Conservation (phyloP, 2,113 vertebrate genomes). For the Chlorodrepanis virens region DNA sequence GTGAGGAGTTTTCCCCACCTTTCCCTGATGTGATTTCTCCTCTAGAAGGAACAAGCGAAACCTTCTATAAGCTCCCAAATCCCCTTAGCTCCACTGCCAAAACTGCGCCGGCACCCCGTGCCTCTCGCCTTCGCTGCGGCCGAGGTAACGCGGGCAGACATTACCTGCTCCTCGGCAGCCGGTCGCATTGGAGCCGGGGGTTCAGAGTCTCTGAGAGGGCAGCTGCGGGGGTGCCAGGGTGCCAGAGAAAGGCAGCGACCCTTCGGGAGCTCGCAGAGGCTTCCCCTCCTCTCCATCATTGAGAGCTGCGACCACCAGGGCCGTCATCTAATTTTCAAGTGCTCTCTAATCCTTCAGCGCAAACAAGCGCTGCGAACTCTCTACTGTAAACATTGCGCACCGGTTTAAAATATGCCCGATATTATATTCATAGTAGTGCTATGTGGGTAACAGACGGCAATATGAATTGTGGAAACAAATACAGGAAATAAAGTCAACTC, state of each 20-base stretch:
- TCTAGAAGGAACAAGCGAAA: background rate
- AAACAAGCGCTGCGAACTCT: conserved; percentile 36
- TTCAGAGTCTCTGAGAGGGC: background rate
- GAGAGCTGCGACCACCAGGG: conserved; percentile 7
- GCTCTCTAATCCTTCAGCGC: conserved; percentile 39
- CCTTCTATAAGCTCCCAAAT: too few species aligned
- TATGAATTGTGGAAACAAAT: conserved; percentile 28
- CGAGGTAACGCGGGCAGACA: background rate
- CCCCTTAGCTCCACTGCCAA: background rate
- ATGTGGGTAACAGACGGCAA: conserved; percentile 12
- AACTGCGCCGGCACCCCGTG: background rate
- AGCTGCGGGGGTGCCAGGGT: background rate
- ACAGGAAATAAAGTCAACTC: conserved; percentile 22
- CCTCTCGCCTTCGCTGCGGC: background rate
- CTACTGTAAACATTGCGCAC: conserved; percentile 24
- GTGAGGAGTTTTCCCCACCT: background rate
- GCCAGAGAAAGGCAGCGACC: background rate
- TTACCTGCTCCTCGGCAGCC: conserved; percentile 33
- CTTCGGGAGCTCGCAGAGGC: background rate
- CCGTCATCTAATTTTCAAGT: conserved; percentile 26
- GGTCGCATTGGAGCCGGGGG: background rate
- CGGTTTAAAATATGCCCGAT: conserved; percentile 31
- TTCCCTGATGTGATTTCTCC: background rate
- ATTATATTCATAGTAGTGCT: conserved; percentile 35
- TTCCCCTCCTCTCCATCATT: background rate